Base-by-base conservation (phyloP, 92 coral and sea anemone species). In the Parazoanthus swiftii region DNA sequence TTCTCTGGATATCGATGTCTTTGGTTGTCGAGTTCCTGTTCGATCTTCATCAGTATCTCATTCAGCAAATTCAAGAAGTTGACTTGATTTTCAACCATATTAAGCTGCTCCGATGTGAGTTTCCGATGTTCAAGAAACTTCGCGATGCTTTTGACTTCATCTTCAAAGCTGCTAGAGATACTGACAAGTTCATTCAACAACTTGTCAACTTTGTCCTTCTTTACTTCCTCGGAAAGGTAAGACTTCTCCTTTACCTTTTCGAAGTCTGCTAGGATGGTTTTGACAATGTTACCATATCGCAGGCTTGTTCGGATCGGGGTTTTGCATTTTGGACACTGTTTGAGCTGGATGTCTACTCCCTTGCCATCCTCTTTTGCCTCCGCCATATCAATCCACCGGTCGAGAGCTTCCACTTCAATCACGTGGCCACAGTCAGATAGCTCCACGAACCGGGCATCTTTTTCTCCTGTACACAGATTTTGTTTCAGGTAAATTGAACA, bases 371-470 rank as follows among this genome's bases (percentile, higher is more conserved):
- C 73, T 29, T 87, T 83, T 76, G 67, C 89, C 84, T 74, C 89
- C 11, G 86, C 92, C 73, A 89, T 89, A 72, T 96, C 99, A 91
- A 96, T 96, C 90, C 92, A 92, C 29, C 82, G 72, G 73, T 96
- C 99, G 92, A 96, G 91, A 65, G 88, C 90, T 18, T 86, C 74
- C 15, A 95, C 99, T 48, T 93, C 99, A 81, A 96, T 86, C 67
- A 96, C 81, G 86, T 96, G 99, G 74, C 94, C 94, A 88, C 99
- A 96, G 42, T 93, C 93, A n/a, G 95, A 94, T 36, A 96, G 90
- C 85, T 96, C 93, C 23, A 96, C 91, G 72, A 96, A 96, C 54
- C 97, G 88, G 7, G 99, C 99, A 26, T 88, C 91, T 23, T 90
- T 90, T 37, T 96, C 95, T 44, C 93, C 98, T 82, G 37, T 21